Evolutionary conservation across 2,113 vertebrate species (phyloP).

Genomic region (Monopterus albus): DNA sequence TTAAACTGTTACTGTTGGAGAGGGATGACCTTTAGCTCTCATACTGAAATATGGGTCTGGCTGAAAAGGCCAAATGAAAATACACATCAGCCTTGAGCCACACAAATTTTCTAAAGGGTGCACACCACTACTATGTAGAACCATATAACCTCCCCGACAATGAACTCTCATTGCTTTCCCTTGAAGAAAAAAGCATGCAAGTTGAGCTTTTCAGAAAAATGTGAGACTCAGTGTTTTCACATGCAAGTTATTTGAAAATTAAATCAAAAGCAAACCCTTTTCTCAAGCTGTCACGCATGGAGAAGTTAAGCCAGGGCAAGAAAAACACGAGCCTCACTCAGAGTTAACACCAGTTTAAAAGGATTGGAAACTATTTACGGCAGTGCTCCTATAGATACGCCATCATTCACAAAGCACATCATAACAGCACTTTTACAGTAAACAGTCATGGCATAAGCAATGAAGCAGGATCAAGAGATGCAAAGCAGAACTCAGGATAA

Average conservation of each 20-base stretch:
- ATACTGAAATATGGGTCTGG: neutral
- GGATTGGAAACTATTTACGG: constrained; percentile 67
- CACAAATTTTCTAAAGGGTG: neutral
- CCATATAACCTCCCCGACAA: constrained; percentile 9
- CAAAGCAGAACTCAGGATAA: constrained; percentile 18
- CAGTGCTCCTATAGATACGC: constrained; percentile 42
- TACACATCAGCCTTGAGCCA: constrained; percentile 5
- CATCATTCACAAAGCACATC: constrained; percentile 47
- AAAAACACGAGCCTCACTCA: constrained; percentile 7
- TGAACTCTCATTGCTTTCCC: constrained; percentile 17
- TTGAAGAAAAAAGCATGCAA: neutral
- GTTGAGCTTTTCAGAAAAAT: constrained; percentile 28
- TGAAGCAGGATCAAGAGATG: neutral
- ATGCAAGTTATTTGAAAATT: constrained; percentile 60
- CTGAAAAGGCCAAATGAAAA: constrained; percentile 11
- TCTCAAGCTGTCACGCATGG: constrained; percentile 52
- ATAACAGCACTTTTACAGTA: constrained; percentile 53
- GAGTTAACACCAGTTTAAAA: constrained; percentile 9
- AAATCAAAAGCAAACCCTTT: constrained; percentile 50
- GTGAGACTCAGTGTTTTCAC: constrained; percentile 46
- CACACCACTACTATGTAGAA: neutral
- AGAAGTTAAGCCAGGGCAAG: too few relatives aligned
- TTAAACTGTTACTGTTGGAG: neutral
- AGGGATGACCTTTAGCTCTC: neutral
- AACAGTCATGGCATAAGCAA: constrained; percentile 18